A percentile compares a stretch with the other conserved stretches of the same genome.
These are phyloP conservation scores for Rhingia campestris DNA, from an alignment of 2,888 invertebrate species.

Conservation along the genomic window DNA sequence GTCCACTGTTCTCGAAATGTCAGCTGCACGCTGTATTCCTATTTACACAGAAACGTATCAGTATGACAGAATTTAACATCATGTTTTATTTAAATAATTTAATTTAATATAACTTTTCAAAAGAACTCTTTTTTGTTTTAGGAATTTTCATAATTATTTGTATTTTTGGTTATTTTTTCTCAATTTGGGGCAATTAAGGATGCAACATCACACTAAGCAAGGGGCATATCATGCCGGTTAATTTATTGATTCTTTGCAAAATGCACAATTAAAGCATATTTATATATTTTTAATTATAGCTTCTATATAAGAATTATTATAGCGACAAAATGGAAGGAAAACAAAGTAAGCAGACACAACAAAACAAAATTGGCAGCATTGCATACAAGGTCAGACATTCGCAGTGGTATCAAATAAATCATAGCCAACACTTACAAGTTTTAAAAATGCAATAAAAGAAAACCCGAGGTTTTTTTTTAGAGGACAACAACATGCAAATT, in stretches of 20 bases:
- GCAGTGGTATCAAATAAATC: constrained; percentile 35
- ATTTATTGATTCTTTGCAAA: constrained; percentile 29
- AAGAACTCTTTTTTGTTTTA: constrained; percentile 31
- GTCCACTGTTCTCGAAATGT: constrained; percentile 99
- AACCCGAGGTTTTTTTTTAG: background rate
- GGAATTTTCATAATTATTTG: constrained; percentile 54
- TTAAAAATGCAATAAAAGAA: constrained; percentile 31
- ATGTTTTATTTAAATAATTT: background rate
- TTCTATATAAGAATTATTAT: constrained; percentile 16
- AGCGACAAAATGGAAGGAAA: constrained; percentile 16
- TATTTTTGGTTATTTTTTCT: constrained; percentile 48
- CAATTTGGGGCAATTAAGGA: constrained; percentile 63
- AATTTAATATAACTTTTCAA: constrained; percentile 4
- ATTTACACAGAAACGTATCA: constrained; percentile 64
- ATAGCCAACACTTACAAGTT: constrained; percentile 36
- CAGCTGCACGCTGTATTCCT: constrained; percentile 99
- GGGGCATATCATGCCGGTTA: constrained; percentile 53
- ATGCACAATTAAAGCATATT: constrained; percentile 57
- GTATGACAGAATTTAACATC: constrained; percentile 5
- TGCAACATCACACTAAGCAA: constrained; percentile 64
- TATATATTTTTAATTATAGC: constrained; percentile 25
- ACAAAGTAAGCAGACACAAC: constrained; percentile 7
- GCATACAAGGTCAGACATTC: constrained; percentile 24
- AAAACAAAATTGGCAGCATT: constrained; percentile 17
- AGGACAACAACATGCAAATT: constrained; percentile 51